These are phyloP conservation scores for Anneissia japonica DNA, from an alignment of 35 echinoderm and acorn worm genomes.

Conservation along the genomic window DNA sequence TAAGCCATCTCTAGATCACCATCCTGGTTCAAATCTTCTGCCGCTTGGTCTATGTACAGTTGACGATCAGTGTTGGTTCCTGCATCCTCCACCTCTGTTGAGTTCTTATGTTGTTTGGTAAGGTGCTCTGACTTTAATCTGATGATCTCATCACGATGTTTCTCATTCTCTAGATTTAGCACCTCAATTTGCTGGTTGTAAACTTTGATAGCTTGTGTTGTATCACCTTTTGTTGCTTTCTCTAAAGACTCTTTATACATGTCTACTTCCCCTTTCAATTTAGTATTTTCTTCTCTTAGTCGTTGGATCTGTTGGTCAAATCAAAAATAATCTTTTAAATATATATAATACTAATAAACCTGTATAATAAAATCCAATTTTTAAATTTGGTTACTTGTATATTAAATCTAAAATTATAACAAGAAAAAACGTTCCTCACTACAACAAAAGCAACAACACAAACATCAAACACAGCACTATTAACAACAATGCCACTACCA, in stretches of 20 bases:
- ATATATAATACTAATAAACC: no score
- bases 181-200: conserved; percentile 69
- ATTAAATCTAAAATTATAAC: no score
- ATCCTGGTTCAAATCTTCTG: conserved; percentile 25
- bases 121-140: conserved; percentile 70
- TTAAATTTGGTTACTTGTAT: no score
- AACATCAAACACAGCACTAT: no score
- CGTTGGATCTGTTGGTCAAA: conserved; percentile 46
- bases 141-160: conserved; percentile 81
- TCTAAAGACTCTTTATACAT: conserved; percentile 36
- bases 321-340: no score
- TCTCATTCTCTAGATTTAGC: conserved; percentile 72
- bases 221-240: conserved; percentile 30
- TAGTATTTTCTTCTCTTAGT: conserved; percentile 69
- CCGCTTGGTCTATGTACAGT: conserved; percentile 42
- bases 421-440: no score
- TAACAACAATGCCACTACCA: no score
- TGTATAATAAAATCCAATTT: no score
- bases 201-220: conserved; percentile 44
- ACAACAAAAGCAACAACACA: no score
- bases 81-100: conserved; percentile 1
- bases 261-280: conserved; percentile 51
- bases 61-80: conserved; percentile 48
- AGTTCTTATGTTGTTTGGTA: conserved; percentile 39
- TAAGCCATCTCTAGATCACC: conserved; percentile 56